Evolutionary conservation across 1,140 invertebrate species (phyloP).

Genomic region (Cydia amplana): DNA sequence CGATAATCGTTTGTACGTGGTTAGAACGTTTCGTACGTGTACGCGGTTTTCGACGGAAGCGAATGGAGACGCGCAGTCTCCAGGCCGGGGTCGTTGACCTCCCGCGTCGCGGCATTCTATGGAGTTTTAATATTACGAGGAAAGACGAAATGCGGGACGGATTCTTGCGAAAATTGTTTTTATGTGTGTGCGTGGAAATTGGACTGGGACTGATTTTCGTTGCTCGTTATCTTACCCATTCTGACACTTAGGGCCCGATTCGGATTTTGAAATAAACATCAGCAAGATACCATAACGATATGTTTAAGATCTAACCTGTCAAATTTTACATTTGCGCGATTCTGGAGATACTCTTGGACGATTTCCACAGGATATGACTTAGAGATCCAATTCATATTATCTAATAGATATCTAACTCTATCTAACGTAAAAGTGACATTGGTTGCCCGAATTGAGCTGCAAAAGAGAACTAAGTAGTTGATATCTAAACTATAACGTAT

Average conservation of each 20-base stretch:
- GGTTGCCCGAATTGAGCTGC: too few relatives aligned
- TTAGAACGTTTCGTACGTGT: background rate
- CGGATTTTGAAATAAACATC: too few relatives aligned
- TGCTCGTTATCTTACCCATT: background rate
- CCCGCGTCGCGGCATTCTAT: slow-evolving; percentile 19
- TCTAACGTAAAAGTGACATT: too few relatives aligned
- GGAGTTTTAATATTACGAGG: slow-evolving; percentile 25
- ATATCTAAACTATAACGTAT: too few relatives aligned
- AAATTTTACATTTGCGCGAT: too few relatives aligned
- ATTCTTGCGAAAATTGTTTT: background rate
- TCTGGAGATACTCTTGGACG: too few relatives aligned
- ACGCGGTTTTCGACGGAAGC: background rate
- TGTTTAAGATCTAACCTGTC: too few relatives aligned
- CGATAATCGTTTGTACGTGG: background rate
- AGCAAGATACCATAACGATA: too few relatives aligned
- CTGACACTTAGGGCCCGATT: background rate
- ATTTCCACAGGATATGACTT: too few relatives aligned
- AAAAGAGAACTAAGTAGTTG: too few relatives aligned
- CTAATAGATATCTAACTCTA: too few relatives aligned
- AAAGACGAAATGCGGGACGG: slow-evolving; percentile 1
- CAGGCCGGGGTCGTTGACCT: slow-evolving; percentile 3
- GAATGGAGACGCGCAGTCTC: slow-evolving; percentile 23
- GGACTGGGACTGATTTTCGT: background rate
- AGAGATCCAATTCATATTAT: too few relatives aligned
- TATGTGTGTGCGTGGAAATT: slow-evolving; percentile 6